These are phyloP conservation scores for Liposcelis brunnea DNA, from an alignment of 2,888 invertebrate genomes.

Conservation along the genomic window DNA sequence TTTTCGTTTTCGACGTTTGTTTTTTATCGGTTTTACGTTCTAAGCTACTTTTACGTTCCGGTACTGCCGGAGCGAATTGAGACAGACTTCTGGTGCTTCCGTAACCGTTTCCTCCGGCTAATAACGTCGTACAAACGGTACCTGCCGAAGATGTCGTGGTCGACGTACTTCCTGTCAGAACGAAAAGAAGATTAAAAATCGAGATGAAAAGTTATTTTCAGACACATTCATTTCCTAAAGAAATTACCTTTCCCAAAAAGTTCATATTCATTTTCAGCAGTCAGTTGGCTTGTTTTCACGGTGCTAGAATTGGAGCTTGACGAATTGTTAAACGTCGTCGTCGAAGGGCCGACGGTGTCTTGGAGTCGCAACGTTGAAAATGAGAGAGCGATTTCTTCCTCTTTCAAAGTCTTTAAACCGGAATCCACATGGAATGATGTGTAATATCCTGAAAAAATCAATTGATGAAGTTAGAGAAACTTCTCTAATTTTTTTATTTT, in stretches of 20 bases:
- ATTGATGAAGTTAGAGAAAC: not conserved
- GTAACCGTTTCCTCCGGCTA: conserved; percentile 33
- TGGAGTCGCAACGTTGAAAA: conserved; percentile 25
- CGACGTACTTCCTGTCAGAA: conserved; percentile 43
- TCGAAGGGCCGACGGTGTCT: conserved; percentile 53
- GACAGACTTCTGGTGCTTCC: conserved; percentile 43
- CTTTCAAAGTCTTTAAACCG: conserved; percentile 69
- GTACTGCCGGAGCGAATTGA: conserved; percentile 51
- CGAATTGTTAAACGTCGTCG: conserved; percentile 49
- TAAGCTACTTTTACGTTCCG: conserved; percentile 64
- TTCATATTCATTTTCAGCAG: conserved; percentile 78
- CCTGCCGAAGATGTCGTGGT: conserved; percentile 83
- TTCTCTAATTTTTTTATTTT: not conserved
- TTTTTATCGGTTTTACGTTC: not conserved
- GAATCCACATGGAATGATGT: conserved; percentile 96
- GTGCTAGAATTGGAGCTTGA: conserved; percentile 26
- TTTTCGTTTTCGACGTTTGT: too few relatives aligned
- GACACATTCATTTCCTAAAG: too few relatives aligned
- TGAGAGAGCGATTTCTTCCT: conserved; percentile 36
- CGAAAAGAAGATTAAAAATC: not conserved
- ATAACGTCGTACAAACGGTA: conserved; percentile 68
- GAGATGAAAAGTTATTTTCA: too few relatives aligned
- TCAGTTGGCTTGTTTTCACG: conserved; percentile 36
- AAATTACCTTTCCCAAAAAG: conserved; percentile 75
- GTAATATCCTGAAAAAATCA: conserved; percentile 46